Evolutionary conservation across 2,797 vertebrate species (phyloP).

Genomic region (Amphiprion clarkii): DNA sequence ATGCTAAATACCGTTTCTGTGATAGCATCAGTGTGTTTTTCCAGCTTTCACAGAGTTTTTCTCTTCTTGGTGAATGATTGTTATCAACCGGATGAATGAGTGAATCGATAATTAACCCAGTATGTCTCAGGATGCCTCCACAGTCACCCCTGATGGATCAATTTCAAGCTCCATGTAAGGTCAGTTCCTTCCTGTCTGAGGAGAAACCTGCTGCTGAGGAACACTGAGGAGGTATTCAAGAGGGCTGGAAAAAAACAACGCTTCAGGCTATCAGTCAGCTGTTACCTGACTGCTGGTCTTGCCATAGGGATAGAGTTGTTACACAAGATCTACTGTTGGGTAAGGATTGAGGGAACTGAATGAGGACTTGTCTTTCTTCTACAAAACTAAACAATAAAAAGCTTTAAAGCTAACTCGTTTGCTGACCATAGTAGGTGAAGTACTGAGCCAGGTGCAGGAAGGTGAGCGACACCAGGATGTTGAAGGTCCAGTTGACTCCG

Average conservation of each 20-base stretch:
- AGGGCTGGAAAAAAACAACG: neutral
- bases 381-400: neutral
- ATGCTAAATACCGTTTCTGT: constrained; percentile 28
- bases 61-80: neutral
- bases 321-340: neutral
- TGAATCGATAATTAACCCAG: constrained; percentile 44
- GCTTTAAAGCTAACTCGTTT: neutral
- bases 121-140: constrained; percentile 37
- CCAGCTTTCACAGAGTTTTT: neutral
- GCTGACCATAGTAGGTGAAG: constrained; percentile 95
- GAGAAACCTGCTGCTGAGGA: constrained; percentile 63
- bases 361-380: neutral
- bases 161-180: constrained; percentile 56
- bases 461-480: constrained; percentile 94
- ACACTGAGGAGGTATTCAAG: constrained; percentile 25
- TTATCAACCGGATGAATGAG: neutral
- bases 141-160: constrained; percentile 40
- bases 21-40: constrained; percentile 1
- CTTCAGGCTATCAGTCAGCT: constrained; percentile 24
- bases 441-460: constrained; percentile 96
- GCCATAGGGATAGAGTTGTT: neutral
- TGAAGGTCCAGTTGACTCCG: constrained; percentile 98
- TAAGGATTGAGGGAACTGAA: neutral
- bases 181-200: constrained; percentile 67
- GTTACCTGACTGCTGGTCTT: neutral